phyloP scores from a whole-genome alignment of 2,888 invertebrate species.

The Nemotelus nigrinus region DNA sequence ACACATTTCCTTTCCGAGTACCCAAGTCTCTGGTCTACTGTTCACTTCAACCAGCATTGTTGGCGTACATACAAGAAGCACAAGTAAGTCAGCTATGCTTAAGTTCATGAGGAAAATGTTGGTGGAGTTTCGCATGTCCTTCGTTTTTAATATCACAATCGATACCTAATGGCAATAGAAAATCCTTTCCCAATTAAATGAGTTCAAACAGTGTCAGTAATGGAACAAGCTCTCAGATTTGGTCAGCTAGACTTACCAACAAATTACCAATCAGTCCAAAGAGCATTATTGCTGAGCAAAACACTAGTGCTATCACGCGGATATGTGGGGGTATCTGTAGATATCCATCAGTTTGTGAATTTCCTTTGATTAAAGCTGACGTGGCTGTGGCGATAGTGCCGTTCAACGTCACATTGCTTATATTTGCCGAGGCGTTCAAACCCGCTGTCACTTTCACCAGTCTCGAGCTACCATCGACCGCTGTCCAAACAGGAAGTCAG shows the following conservation, averaged over 20 bases:
- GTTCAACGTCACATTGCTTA: conserved; percentile 6
- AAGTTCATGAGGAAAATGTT: conserved; percentile 94
- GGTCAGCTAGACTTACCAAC: conserved; percentile 69
- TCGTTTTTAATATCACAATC: conserved; percentile 88
- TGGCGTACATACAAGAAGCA: conserved; percentile 90
- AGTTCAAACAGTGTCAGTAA: conserved; percentile 6
- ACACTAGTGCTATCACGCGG: conserved; percentile 85
- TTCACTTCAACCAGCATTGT: conserved; percentile 94
- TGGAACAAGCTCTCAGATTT: not conserved
- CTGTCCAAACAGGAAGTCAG: conserved; percentile 52
- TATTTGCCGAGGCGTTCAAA: conserved; percentile 50
- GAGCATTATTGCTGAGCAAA: conserved; percentile 88
- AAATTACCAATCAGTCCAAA: conserved; percentile 91
- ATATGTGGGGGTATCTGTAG: conserved; percentile 84
- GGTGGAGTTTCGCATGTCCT: conserved; percentile 94
- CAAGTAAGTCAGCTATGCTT: conserved; percentile 91
- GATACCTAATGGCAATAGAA: conserved; percentile 69
- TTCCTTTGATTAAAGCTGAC: conserved; percentile 38
- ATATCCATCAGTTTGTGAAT: conserved; percentile 52
- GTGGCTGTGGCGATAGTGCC: too few relatives aligned
- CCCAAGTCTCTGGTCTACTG: conserved; percentile 91
- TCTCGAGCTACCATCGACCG: conserved; percentile 32
- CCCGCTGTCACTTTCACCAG: conserved; percentile 48
- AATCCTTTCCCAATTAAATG: not conserved
- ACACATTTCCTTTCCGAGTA: conserved; percentile 92